Evolutionary conservation across 1,140 invertebrate species (phyloP).

Genomic region (Metopolophium dirhodum): DNA sequence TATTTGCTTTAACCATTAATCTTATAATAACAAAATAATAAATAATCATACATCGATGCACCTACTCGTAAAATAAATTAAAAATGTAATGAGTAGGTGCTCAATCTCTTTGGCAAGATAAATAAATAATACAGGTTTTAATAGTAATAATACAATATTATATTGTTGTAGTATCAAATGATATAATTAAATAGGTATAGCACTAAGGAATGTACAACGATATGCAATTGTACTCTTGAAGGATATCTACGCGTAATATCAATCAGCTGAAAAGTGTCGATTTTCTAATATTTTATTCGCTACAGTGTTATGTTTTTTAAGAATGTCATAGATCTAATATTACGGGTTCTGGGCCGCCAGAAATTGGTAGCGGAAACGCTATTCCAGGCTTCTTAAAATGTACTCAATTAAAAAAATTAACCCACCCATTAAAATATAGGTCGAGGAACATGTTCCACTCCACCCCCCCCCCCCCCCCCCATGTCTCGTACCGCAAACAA

Average conservation of each 20-base stretch:
- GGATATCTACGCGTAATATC: neutral
- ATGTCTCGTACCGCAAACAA: neutral
- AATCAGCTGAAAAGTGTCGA: neutral
- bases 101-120: neutral
- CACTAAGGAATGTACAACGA: neutral
- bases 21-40: neutral
- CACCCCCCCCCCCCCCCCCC: fast-evolving
- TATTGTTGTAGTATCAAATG: neutral
- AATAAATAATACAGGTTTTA: neutral
- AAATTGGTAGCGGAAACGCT: fast-evolving
- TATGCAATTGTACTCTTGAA: neutral
- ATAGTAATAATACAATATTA: neutral
- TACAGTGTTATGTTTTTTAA: neutral
- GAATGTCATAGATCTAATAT: neutral
- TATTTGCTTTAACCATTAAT: neutral
- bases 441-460: neutral
- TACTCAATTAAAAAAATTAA: neutral
- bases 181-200: neutral
- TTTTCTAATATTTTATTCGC: neutral
- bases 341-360: too few species aligned
- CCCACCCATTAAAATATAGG: too few species aligned
- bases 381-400: too few species aligned
- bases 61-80: too few species aligned
- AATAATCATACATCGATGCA: too few species aligned
- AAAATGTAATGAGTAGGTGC: neutral